Base-by-base conservation (phyloP, 1,140 invertebrate species). In the Manduca sexta region DNA sequence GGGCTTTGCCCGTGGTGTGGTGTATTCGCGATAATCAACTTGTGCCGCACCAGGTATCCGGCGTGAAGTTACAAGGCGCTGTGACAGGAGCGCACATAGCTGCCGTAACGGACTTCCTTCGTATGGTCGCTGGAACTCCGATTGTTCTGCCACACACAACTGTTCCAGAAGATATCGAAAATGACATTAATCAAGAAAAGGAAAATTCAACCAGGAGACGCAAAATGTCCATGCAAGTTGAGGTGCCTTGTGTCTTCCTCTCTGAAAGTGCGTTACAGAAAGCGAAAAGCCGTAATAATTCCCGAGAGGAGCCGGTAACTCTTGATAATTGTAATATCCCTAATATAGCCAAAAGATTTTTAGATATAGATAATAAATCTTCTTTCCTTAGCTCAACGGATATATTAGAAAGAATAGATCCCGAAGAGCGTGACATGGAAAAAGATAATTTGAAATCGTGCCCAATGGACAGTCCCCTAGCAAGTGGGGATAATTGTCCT, bases 1-100 rank as follows among this genome's bases (percentile, higher is more conserved):
- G 84, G 68, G 86, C 88, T 59, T 50, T 87, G 75, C 84, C 84
- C 69, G 88, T 90, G 51, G 89, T 90, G 59, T 90, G 89, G 89
- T 90, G 90, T 86, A 82, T 88, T 62, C 88, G 89, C 61, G 88
- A 90, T 81, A 89, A 90, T 67, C 87, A 88, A 70, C 88, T 89
- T 77, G 86, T 89, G 56, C 90, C 90, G 48, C 85, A 90, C 45
- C 88, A 90, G 71, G 81, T 91, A 56, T 89, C 88, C 43, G 89
- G 89, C 56, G 89, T 91, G 52, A 82, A 88, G 52, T 84, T 91
- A 61, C 88, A 90, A 69, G 89, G 89, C 38, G 87, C 86, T 16
- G 79, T 90, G 26, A 90, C 89, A 15, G 87, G 88, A 55, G 89
- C 89, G 1, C 90, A 91, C 64, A 88, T 89, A 77, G 87, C 88